A percentile compares a stretch with the other conserved stretches of the same genome.
Conservation (phyloP, 2,888 invertebrate species). For the Allophyes oxyacanthae region DNA sequence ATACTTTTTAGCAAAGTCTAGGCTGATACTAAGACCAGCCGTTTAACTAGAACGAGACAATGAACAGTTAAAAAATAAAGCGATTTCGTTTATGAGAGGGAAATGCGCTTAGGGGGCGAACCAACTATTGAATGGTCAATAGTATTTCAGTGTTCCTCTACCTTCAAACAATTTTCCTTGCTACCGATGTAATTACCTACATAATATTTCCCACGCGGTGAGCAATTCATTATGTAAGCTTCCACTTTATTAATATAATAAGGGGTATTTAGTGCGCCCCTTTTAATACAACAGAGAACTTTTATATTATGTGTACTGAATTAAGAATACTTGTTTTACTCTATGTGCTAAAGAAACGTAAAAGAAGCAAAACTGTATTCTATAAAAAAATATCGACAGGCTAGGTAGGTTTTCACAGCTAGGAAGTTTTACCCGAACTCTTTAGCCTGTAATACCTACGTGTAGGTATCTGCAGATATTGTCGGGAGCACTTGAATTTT, state of each 20-base stretch:
- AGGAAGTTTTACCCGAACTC: conserved; percentile 7
- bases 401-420: conserved; percentile 3
- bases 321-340: background rate
- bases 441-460: conserved; percentile 18
- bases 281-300: conserved; percentile 3
- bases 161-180: conserved; percentile 18
- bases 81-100: no score
- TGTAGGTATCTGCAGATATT: conserved; percentile 58
- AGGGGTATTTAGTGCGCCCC: conserved; percentile 9
- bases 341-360: no score
- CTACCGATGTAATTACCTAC: conserved; percentile 14
- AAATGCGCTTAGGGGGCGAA: conserved; percentile 11
- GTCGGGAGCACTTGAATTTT: conserved; percentile 78
- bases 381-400: background rate
- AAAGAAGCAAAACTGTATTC: background rate
- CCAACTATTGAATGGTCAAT: background rate
- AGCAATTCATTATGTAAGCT: conserved; percentile 37
- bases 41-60: no score
- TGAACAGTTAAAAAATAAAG: no score
- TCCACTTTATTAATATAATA: conserved; percentile 33
- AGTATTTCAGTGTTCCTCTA: conserved; percentile 3
- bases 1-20: no score
- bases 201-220: conserved; percentile 26
- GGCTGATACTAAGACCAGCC: no score
- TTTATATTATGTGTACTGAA: background rate